These are phyloP conservation scores for Hylia prasina DNA, from an alignment of 2,113 vertebrate species.

Conservation along the genomic window DNA sequence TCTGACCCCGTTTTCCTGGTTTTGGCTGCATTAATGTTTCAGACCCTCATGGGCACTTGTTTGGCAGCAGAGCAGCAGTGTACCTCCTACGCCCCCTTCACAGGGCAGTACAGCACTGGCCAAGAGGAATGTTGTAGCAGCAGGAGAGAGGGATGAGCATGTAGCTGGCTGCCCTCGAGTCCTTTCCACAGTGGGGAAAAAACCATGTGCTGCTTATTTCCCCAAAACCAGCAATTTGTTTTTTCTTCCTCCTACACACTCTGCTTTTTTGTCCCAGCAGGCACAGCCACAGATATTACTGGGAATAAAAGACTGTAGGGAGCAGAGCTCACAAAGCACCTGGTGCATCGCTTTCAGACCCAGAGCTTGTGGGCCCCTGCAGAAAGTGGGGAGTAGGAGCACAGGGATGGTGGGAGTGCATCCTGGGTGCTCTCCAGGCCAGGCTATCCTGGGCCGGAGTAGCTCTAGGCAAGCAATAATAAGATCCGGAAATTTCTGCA, in stretches of 20 bases:
- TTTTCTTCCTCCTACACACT: neutral
- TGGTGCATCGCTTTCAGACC: no score
- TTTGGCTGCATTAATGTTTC: neutral
- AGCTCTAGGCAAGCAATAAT: neutral
- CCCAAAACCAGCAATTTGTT: neutral
- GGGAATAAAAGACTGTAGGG: neutral
- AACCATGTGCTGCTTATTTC: neutral
- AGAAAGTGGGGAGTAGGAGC: neutral
- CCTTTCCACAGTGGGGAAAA: neutral
- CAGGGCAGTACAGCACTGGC: neutral
- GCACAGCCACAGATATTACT: neutral
- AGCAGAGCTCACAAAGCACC: neutral
- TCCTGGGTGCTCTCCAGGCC: neutral
- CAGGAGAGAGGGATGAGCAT: neutral
- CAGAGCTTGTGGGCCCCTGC: accelerated
- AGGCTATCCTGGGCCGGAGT: neutral
- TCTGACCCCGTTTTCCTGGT: neutral
- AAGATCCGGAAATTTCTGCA: neutral
- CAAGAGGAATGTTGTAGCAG: neutral
- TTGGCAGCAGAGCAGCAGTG: neutral
- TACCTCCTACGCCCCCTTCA: neutral
- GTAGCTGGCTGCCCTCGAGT: neutral
- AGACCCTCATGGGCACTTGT: neutral
- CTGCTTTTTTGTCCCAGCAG: neutral
- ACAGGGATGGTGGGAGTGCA: accelerated